Base-by-base conservation (phyloP, 2,888 invertebrate genomes). In the Epistrophella euchroma region DNA sequence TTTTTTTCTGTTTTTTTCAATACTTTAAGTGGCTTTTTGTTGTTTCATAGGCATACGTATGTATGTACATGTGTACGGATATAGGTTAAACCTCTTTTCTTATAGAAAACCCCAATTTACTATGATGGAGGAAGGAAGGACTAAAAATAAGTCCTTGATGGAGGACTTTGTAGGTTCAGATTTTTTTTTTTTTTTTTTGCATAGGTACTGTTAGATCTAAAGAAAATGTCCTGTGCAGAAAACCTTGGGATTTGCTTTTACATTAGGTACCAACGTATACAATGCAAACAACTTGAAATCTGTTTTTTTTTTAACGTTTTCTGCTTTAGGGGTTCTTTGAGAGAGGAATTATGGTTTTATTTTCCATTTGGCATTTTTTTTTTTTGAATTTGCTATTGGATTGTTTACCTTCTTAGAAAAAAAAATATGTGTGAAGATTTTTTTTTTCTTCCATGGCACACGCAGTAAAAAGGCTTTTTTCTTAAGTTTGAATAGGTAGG, bases 121-220 rank as follows among this genome's bases (percentile, higher is more conserved):
- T 62, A 25, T 17, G 28, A 56, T 17, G 15, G 9, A 58, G 25
- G 25, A 43, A 25, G 62, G 60, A 60, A 62, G 28, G 62, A 62
- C 62, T 62, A 43, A 62, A 40, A 62, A 62, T 62, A 62, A 43
- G 62, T 43, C 40, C 43, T 62, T 62, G 60, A 62, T 62, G 40
- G 25, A 15, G 9, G 40, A 37, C 19, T 37, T 37, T 37, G 58
- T 25, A 60, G 60, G 60, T 22, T 60, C 5, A 9, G 40, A 40
- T 60, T 7, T 55, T 56, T 17, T 55, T 28, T n/a, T 55, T 35
- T 13, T 11, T 52, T 28, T 7, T 32, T 55, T 55, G 28, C 28
- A 55, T 17, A 55, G 28, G 22, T 37, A 60, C 19, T 10, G n/a
- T 17, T n/a, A 43, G 52, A 52, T 52, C 37, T 32, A 32, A 58